Percentiles rank a stretch among this genome's conserved stretches.
These are phyloP conservation scores for Falco rusticolus DNA, from an alignment of 2,797 vertebrate genomes.

Conservation along the genomic window DNA sequence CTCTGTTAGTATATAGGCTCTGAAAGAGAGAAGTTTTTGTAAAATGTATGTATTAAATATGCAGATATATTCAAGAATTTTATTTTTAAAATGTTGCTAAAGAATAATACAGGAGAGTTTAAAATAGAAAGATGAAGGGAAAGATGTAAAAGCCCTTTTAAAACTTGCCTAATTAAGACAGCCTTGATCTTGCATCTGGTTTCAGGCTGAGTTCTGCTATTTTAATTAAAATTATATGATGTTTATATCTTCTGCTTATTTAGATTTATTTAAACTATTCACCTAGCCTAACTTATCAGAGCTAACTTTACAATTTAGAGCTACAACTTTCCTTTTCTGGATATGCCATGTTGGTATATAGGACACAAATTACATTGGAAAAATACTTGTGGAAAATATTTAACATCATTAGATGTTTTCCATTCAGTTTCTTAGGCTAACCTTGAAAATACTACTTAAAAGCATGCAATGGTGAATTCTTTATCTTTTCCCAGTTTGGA, in stretches of 20 bases:
- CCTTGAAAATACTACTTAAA: neutral
- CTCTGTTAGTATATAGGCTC: neutral
- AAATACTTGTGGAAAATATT: neutral
- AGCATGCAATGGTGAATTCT: neutral
- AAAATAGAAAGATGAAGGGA: neutral
- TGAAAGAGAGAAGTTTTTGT: neutral
- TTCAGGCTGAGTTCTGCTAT: neutral
- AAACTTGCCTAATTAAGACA: neutral
- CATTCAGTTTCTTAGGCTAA: neutral
- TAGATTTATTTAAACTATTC: neutral
- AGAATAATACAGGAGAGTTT: neutral
- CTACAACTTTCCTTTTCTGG: neutral
- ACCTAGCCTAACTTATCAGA: neutral
- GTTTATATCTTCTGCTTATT: neutral
- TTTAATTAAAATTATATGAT: neutral
- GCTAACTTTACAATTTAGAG: neutral
- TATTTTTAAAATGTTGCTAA: neutral
- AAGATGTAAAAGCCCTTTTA: neutral
- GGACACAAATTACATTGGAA: neutral
- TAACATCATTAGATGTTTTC: neutral
- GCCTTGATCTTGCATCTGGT: neutral
- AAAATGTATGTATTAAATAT: neutral
- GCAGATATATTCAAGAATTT: neutral
- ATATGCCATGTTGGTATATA: neutral
- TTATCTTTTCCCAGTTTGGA: neutral